These are phyloP conservation scores for Dicranocentrus wangi DNA, from an alignment of 2,888 invertebrate genomes.

Conservation along the genomic window DNA sequence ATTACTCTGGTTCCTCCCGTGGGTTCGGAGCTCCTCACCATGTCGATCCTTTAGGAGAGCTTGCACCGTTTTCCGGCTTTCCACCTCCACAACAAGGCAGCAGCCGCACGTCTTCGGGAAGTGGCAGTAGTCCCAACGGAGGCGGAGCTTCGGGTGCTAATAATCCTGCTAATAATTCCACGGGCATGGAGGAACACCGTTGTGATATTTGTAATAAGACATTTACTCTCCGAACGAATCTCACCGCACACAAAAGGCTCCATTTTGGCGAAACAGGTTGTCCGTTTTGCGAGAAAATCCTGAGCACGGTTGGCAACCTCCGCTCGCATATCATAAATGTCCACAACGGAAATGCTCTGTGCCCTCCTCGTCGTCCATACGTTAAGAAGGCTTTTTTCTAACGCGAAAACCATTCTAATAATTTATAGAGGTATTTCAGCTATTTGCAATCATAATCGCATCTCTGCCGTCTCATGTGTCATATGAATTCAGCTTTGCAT, in stretches of 20 bases:
- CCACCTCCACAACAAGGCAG: constrained; percentile 20
- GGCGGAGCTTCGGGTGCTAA: background rate
- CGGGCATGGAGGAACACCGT: constrained; percentile 39
- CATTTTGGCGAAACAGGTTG: constrained; percentile 70
- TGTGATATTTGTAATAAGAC: constrained; percentile 70
- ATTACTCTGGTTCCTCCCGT: background rate
- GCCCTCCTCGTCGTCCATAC: constrained; percentile 52
- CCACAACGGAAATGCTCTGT: constrained; percentile 59
- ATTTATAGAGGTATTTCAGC: too few species aligned
- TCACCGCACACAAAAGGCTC: constrained; percentile 67
- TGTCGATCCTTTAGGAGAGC: constrained; percentile 31
- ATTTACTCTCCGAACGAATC: constrained; percentile 68
- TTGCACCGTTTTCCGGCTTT: background rate
- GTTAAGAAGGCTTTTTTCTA: constrained; percentile 19
- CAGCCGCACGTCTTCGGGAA: constrained; percentile 29
- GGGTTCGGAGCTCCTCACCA: constrained; percentile 21
- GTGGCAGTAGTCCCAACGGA: background rate
- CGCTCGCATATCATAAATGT: constrained; percentile 66
- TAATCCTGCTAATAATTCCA: too few species aligned
- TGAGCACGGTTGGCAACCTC: constrained; percentile 69
- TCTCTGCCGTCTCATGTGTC: too few species aligned
- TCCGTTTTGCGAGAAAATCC: constrained; percentile 65
- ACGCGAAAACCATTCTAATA: too few species aligned
- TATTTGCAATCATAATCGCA: too few species aligned
- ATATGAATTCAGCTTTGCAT: too few species aligned